A percentile compares a stretch with the other conserved stretches of the same genome.
Conservation (phyloP, 2,888 invertebrate species). For the Bugulina stolonifera region DNA sequence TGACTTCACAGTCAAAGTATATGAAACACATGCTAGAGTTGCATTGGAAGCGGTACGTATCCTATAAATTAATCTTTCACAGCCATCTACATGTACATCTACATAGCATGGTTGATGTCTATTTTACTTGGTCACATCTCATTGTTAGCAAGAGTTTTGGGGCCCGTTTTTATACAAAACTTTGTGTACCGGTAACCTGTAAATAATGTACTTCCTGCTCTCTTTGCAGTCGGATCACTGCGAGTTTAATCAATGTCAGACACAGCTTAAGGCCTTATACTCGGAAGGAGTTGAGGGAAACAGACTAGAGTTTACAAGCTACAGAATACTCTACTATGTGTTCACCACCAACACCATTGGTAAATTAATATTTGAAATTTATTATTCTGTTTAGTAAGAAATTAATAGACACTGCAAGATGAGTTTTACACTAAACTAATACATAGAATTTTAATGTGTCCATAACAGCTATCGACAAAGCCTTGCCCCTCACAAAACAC, state of each 20-base stretch:
- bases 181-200: no score
- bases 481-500: no score
- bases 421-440: no score
- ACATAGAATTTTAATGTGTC: no score
- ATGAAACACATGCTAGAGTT: constrained; percentile 96
- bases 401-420: no score
- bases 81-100: no score
- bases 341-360: constrained; percentile 96
- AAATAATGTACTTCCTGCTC: constrained; percentile 7
- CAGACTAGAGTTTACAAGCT: constrained; percentile 87
- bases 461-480: no score
- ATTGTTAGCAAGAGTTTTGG: no score
- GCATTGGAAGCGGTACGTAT: constrained; percentile 74
- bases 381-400: no score
- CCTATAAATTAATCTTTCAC: no score
- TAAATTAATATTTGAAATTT: constrained; percentile 51
- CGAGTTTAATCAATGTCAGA: constrained; percentile 99
- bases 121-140: no score
- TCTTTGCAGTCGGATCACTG: constrained; percentile 76
- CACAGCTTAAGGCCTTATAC: constrained; percentile 92
- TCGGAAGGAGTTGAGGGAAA: constrained; percentile 57
- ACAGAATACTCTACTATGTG: constrained; percentile 91
- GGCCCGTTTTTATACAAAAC: neutral
- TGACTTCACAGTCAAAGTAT: constrained; percentile 91
- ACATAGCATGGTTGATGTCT: no score